Evolutionary conservation across 1,140 invertebrate genomes (phyloP).

Genomic region (Bombus confusus): DNA sequence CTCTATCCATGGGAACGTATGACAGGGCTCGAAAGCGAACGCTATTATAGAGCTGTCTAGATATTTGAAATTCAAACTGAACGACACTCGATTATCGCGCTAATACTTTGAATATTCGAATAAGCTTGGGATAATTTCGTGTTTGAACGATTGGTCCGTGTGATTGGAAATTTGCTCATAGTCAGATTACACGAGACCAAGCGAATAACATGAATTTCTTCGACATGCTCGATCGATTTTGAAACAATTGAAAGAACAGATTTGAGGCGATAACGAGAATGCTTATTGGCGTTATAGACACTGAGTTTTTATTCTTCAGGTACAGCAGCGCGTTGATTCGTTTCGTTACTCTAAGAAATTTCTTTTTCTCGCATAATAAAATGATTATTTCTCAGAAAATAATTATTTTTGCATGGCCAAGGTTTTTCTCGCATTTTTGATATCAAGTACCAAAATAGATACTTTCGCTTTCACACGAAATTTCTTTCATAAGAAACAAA

Average conservation of each 20-base stretch:
- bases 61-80: slow-evolving; percentile 1
- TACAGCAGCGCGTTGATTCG: no score
- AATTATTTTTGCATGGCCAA: no score
- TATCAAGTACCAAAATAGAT: not conserved
- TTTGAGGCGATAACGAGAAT: not conserved
- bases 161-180: not conserved
- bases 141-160: not conserved
- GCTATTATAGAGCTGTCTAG: not conserved
- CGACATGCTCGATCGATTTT: not conserved
- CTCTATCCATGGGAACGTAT: not conserved
- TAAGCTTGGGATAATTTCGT: not conserved
- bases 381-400: no score
- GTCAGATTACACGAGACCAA: not conserved
- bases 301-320: no score
- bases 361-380: not conserved
- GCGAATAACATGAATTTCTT: not conserved
- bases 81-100: not conserved
- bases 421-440: not conserved
- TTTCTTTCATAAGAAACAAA: not conserved
- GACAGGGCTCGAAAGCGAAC: not conserved
- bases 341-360: not conserved
- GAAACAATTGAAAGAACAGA: not conserved
- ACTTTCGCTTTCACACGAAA: not conserved
- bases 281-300: no score
- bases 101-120: not conserved